Evolutionary conservation across 2,888 invertebrate species (phyloP), one percentile per base, ranked within the genome.

Genomic region (Aproaerema taeniolella): DNA sequence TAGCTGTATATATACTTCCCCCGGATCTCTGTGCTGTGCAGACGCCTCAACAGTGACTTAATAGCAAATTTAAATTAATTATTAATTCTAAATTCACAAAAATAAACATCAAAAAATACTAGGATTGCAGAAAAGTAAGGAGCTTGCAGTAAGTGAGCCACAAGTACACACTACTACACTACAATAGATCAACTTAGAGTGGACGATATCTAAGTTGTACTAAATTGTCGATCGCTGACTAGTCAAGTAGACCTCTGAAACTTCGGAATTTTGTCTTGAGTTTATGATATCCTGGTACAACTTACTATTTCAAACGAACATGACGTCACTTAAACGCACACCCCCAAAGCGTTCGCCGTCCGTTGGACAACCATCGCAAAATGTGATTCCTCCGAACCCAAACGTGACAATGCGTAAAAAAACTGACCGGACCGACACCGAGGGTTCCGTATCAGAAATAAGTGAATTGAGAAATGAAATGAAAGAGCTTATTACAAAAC

Each of bases 221-320:
- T 28, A 28, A 28, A 28, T 28, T n/a, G n/a, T 28, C 28, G 28
- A 28, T 28, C n/a, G 28, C 2, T 9, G 28, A 28, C 28, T n/a
- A 28, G 28, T 28, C n/a, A 3, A 28, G 28, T 28, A 8, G 28
- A 28, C 28, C 28, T n/a, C 28, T 28, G 8, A 28, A 28, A 10
- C n/a, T 28, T 6, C 5, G 6, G n/a, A 28, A 28, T n/a, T n/a
- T n/a, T 28, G 10, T n/a, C n/a, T n/a, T 28, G n/a, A 9, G 3
- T 3, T 9, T 28, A 6, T 28, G 28, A 2, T 28, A 7, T 8
- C 28, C 28, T 28, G 28, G 28, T 28, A 28, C 28, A 7, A 28
- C 28, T 28, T 28, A 28, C 3, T n/a, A 3, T 28, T 28, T 8
- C 7, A 6, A 20, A 4, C 20, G 28, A 28, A 28, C 28, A 28